These are phyloP conservation scores for Margaritifera margaritifera DNA, from an alignment of 2,888 invertebrate species.

Conservation along the genomic window DNA sequence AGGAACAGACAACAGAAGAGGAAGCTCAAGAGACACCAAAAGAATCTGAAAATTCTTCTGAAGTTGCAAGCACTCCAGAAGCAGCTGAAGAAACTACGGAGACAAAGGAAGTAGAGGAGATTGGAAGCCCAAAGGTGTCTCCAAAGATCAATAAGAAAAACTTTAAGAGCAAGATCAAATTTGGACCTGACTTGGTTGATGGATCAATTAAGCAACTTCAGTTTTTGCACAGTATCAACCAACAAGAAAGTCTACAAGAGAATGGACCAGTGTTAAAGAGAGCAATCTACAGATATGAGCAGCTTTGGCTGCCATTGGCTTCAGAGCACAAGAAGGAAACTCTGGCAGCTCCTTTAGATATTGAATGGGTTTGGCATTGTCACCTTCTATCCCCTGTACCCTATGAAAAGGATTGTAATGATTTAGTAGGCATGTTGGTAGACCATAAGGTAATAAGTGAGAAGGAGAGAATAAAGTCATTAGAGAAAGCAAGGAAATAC, in stretches of 20 bases:
- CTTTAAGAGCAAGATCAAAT: constrained; percentile 40
- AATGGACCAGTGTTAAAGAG: constrained; percentile 55
- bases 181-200: constrained; percentile 44
- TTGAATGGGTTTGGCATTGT: constrained; percentile 76
- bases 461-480: constrained; percentile 57
- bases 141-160: constrained; percentile 41
- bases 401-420: constrained; percentile 65
- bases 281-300: constrained; percentile 74
- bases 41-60: not conserved
- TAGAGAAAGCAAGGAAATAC: constrained; percentile 54
- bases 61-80: not conserved
- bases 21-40: constrained; percentile 1
- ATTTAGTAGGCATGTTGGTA: constrained; percentile 63
- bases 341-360: constrained; percentile 74
- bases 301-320: constrained; percentile 74
- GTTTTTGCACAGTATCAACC: constrained; percentile 60
- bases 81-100: constrained; percentile 17
- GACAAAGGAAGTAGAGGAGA: constrained; percentile 20
- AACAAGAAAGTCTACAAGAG: constrained; percentile 10
- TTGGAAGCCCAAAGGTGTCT: constrained; percentile 33
- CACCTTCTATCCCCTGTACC: constrained; percentile 69
- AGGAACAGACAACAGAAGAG: not conserved
- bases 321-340: constrained; percentile 62
- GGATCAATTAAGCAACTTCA: constrained; percentile 48
- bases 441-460: constrained; percentile 72